Base-by-base conservation (phyloP, 1,140 invertebrate genomes). In the Solenopsis invicta region DNA sequence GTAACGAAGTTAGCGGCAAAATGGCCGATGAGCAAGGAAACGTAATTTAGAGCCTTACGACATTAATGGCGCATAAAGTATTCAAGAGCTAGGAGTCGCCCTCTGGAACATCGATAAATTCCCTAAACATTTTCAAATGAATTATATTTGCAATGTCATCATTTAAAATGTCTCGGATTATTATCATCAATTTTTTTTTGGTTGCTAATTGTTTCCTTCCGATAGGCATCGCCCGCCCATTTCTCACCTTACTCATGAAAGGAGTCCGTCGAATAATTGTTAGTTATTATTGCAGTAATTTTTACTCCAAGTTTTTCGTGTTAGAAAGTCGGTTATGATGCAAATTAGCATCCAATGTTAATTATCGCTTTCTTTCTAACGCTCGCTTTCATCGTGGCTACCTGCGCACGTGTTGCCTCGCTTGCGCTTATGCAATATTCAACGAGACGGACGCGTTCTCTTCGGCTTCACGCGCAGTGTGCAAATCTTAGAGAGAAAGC, bases 331-430 rank as follows among this genome's bases (percentile, higher is more conserved):
- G n/a, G 48, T 74, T 59, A 61, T n/a, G 62, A 56, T 56, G 16
- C 56, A 24, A 61, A 84, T 62, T 75, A 84, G 80, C 69, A 18
- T 74, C 54, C 61, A 48, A 84, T 75, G 54, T 61, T 61, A 84
- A 89, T 87, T 77, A 90, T 84, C 66, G 85, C 88, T 78, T 78
- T 84, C 69, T 69, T 59, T 56, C 66, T 74, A 87, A 87, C 85
- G 77, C 89, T 90, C 88, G 77, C 88, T 90, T 90, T 90, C 48
- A 87, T 89, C 89, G 88, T 90, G 85, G 85, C 89, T 90, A 90
- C 54, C 54, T 89, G 77, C 89, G 72, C 88, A 90, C 89, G 85
- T 90, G 89, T 86, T 90, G 85, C 89, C 86, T 74, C 77, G 89
- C 89, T 90, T 90, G 75, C 80, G 89, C 89, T 90, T 84, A 45